A percentile compares a stretch with the other conserved stretches of the same genome.
Conservation (phyloP, 2,888 invertebrate species). For the Conchocele bisecta region DNA sequence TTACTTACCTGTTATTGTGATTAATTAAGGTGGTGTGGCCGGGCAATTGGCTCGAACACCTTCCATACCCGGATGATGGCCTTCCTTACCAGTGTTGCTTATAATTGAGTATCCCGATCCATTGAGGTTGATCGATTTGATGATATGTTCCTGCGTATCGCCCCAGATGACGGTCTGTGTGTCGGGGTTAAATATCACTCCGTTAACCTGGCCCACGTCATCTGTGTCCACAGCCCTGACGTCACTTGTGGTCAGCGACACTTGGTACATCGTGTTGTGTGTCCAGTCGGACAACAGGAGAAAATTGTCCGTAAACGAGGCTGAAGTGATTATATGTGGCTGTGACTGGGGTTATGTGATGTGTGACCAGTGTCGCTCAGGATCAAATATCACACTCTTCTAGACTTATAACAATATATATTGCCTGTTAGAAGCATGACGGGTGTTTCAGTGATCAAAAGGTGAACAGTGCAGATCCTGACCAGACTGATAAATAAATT, state of each 20-base stretch:
- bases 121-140: slow-evolving; percentile 14
- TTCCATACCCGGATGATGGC: too few relatives aligned
- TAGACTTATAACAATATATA: too few relatives aligned
- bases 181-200: slow-evolving; percentile 18
- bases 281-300: slow-evolving; percentile 42
- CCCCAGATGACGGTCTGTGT: slow-evolving; percentile 31
- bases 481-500: too few relatives aligned
- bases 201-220: slow-evolving; percentile 15
- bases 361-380: too few relatives aligned
- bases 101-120: slow-evolving; percentile 1
- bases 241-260: slow-evolving; percentile 22
- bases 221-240: slow-evolving; percentile 21
- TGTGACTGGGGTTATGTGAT: too few relatives aligned
- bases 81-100: not conserved
- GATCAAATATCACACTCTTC: too few relatives aligned
- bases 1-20: too few relatives aligned
- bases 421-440: too few relatives aligned
- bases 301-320: slow-evolving; percentile 27
- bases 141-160: not conserved
- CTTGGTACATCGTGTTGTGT: slow-evolving; percentile 44
- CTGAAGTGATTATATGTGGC: slow-evolving; percentile 7
- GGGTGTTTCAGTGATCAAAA: too few relatives aligned
- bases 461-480: too few relatives aligned
- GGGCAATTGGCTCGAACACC: too few relatives aligned
- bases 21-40: too few relatives aligned